Conservation (phyloP, 2,113 vertebrate genomes). For the Pelecanus crispus region DNA sequence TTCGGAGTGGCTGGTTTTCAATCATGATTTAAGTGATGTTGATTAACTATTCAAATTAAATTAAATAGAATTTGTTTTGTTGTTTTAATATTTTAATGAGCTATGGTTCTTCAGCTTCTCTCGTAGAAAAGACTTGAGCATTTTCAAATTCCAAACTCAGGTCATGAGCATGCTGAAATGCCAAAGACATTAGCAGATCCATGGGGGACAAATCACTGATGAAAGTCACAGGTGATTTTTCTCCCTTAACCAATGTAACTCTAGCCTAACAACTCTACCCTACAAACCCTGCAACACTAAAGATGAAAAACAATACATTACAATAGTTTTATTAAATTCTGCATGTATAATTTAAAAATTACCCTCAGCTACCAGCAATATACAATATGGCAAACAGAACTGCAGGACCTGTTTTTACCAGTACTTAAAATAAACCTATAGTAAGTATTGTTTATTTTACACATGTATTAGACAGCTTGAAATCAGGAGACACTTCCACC, state of each 20-base stretch:
- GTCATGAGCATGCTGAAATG: not conserved
- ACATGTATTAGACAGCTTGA: not conserved
- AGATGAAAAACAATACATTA: not conserved
- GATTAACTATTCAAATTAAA: slow-evolving; percentile 16
- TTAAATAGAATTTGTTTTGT: not conserved
- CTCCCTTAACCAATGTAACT: not conserved
- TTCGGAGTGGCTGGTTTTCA: not conserved
- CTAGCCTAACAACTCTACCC: not conserved
- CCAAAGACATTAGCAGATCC: not conserved
- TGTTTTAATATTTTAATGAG: not conserved
- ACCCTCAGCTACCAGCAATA: not conserved
- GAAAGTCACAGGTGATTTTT: not conserved
- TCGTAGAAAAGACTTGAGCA: not conserved
- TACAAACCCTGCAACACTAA: not conserved
- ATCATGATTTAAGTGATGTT: not conserved
- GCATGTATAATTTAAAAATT: not conserved
- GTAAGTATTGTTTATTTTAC: not conserved
- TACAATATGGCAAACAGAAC: not conserved
- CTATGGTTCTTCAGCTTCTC: not conserved
- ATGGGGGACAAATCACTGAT: not conserved
- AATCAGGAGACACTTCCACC: not conserved
- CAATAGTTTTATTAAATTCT: not conserved
- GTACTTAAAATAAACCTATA: not conserved
- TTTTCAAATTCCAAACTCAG: not conserved
- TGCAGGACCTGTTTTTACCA: not conserved